These are phyloP conservation scores for Metopia argyrocephala DNA, from an alignment of 2,888 invertebrate genomes.

Conservation along the genomic window DNA sequence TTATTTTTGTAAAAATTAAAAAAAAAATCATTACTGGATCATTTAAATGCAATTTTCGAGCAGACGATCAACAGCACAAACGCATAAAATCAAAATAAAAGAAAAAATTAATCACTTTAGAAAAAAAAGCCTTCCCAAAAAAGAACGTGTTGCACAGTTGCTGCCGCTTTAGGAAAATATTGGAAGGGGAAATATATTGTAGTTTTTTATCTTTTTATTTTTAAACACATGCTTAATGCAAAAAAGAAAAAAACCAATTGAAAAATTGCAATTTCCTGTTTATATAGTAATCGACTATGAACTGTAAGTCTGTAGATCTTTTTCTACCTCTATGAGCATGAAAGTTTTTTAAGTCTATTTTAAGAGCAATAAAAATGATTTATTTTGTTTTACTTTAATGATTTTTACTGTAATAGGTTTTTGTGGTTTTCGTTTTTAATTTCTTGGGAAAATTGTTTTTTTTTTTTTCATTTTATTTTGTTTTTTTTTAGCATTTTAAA, in stretches of 20 bases:
- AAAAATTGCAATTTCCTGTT: slow-evolving; percentile 62
- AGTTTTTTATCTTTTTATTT: neutral
- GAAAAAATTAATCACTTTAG: too few relatives aligned
- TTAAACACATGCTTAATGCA: slow-evolving; percentile 25
- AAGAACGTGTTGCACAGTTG: too few relatives aligned
- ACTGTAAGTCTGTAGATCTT: neutral
- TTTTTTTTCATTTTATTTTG: neutral
- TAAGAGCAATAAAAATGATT: slow-evolving; percentile 52
- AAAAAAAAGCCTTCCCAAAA: too few relatives aligned
- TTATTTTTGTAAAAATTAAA: too few relatives aligned
- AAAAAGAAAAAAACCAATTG: slow-evolving; percentile 26
- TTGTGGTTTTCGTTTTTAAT: neutral
- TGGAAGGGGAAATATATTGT: neutral
- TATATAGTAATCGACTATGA: neutral
- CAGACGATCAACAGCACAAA: neutral
- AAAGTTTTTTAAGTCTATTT: slow-evolving; percentile 8
- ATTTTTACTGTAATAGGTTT: neutral
- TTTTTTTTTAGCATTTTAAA: neutral
- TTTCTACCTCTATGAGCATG: neutral
- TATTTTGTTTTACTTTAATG: slow-evolving; percentile 26
- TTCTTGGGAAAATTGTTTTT: neutral
- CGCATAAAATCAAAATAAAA: neutral
- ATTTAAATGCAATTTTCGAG: neutral
- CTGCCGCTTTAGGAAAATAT: too few relatives aligned
- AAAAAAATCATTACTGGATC: neutral